These are phyloP conservation scores for Hylaeus volcanicus DNA, from an alignment of 1,140 invertebrate genomes.

Conservation along the genomic window DNA sequence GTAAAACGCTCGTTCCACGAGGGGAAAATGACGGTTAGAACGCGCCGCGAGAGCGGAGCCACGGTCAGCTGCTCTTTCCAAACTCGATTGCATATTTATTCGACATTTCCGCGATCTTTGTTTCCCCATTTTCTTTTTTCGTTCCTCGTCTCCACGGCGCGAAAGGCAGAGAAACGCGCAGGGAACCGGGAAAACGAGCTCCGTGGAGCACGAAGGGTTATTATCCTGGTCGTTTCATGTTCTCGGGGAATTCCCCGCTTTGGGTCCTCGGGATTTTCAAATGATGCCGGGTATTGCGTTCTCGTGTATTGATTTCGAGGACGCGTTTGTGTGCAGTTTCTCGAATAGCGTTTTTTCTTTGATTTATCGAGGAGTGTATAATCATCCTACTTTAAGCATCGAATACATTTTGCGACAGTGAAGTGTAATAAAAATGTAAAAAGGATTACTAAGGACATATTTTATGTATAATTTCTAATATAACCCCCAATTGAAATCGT, in stretches of 20 bases:
- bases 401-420: too few species aligned
- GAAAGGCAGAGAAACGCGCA: neutral
- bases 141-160: too few species aligned
- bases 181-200: neutral
- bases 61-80: constrained; percentile 21
- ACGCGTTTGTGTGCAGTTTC: too few species aligned
- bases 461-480: too few species aligned
- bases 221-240: neutral
- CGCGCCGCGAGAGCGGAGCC: constrained; percentile 5
- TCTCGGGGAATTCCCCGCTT: neutral
- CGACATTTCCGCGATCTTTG: constrained; percentile 55
- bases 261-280: neutral
- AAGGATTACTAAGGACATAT: too few species aligned
- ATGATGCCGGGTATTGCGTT: neutral
- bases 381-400: too few species aligned
- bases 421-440: too few species aligned
- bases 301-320: too few species aligned
- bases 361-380: too few species aligned
- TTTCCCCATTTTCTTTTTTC: neutral
- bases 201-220: neutral
- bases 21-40: constrained; percentile 12
- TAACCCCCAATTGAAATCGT: too few species aligned
- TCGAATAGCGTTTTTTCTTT: too few species aligned
- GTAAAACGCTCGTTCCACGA: constrained; percentile 51
- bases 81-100: constrained; percentile 62